These are phyloP conservation scores for Lasiommata megera DNA, from an alignment of 2,888 invertebrate genomes.

Conservation along the genomic window DNA sequence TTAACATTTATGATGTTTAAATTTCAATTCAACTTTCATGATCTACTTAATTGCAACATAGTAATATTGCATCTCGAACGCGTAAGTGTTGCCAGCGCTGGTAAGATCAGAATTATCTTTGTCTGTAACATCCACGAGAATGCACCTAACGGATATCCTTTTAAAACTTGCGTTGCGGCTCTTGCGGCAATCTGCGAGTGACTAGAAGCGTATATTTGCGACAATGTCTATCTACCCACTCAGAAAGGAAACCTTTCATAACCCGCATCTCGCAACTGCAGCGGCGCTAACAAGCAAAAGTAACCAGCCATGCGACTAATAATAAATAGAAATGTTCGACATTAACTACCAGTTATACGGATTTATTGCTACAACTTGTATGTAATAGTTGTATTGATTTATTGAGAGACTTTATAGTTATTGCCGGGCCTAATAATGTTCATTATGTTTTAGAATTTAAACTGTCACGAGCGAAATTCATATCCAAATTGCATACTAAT, in stretches of 20 bases:
- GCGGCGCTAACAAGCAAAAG: constrained; percentile 21
- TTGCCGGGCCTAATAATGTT: constrained; percentile 7
- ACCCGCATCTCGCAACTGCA: constrained; percentile 24
- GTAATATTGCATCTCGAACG: too few relatives aligned
- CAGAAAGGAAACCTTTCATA: constrained; percentile 28
- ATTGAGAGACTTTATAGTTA: constrained; percentile 1
- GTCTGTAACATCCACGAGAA: too few relatives aligned
- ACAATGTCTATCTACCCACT: constrained; percentile 18
- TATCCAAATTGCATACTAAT: too few relatives aligned
- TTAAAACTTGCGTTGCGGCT: too few relatives aligned
- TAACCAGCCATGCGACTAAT: neutral
- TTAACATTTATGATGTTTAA: too few relatives aligned
- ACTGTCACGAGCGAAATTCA: too few relatives aligned
- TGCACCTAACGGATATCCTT: too few relatives aligned
- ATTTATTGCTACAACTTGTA: constrained; percentile 16
- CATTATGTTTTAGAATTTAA: neutral
- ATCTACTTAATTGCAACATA: too few relatives aligned
- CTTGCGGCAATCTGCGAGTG: neutral
- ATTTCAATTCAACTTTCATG: too few relatives aligned
- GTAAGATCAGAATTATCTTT: too few relatives aligned
- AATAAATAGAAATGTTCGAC: constrained; percentile 20
- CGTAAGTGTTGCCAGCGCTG: too few relatives aligned
- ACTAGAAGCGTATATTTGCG: constrained; percentile 3
- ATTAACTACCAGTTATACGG: constrained; percentile 7
- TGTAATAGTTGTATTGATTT: constrained; percentile 6